Evolutionary conservation across 2,888 invertebrate genomes (phyloP).

Genomic region (Pherbina coryleti): DNA sequence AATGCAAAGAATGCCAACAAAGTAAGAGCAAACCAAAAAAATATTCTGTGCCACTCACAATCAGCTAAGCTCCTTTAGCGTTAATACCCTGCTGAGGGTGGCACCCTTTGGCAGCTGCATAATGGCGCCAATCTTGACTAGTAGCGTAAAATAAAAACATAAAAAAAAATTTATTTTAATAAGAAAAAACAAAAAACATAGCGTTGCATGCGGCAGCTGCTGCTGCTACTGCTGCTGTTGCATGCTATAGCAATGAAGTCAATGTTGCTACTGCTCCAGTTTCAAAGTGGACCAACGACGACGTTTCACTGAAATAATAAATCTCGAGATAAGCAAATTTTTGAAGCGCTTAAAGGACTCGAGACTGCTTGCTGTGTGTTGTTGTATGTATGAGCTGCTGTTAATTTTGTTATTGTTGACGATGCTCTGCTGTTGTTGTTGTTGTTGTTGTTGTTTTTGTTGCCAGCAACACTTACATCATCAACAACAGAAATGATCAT

Average conservation of each 20-base stretch:
- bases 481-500: background rate
- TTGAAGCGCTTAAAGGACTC: conserved; percentile 6
- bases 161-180: background rate
- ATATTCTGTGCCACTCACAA: too few relatives aligned
- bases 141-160: background rate
- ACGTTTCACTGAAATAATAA: conserved; percentile 3
- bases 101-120: background rate
- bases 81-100: background rate
- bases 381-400: background rate
- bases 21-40: too few relatives aligned
- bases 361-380: background rate
- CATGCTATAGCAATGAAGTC: background rate
- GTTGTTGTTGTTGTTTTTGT: background rate
- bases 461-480: background rate
- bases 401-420: background rate
- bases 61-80: too few relatives aligned
- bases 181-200: background rate
- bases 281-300: background rate
- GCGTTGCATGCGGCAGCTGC: background rate
- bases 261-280: conserved; percentile 1
- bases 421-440: background rate
- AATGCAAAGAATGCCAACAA: background rate
- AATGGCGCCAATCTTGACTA: background rate
- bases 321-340: conserved; percentile 35
- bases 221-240: background rate